These are phyloP conservation scores for Zygothrica quintamaculata DNA, from an alignment of 2,888 invertebrate species.

Conservation along the genomic window DNA sequence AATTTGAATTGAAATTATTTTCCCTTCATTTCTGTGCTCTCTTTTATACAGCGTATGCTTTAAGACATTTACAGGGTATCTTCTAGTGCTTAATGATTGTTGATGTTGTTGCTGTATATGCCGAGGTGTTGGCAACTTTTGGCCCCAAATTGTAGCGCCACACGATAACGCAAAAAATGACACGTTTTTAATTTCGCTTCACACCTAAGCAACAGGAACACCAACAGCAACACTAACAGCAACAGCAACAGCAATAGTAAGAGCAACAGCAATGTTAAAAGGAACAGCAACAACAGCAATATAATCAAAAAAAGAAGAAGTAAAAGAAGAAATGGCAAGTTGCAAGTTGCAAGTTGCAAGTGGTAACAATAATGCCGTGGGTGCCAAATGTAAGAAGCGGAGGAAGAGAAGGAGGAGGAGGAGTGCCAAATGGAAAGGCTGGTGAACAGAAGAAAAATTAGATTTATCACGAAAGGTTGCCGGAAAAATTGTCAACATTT, in stretches of 20 bases:
- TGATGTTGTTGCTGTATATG: conserved; percentile 14
- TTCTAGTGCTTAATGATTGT: conserved; percentile 18
- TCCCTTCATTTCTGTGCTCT: no score
- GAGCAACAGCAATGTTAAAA: conserved; percentile 24
- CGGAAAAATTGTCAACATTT: conserved; percentile 83
- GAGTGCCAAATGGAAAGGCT: conserved; percentile 51
- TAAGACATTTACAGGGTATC: conserved; percentile 7
- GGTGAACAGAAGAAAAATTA: conserved; percentile 74
- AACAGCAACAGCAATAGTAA: conserved; percentile 5
- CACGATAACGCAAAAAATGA: conserved; percentile 81
- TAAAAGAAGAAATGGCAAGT: conserved; percentile 27
- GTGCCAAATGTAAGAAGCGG: conserved; percentile 66
- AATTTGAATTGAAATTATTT: no score
- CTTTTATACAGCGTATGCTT: no score
- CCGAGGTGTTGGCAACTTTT: conserved; percentile 61
- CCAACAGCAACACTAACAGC: conserved; percentile 40
- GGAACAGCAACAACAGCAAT: conserved; percentile 23
- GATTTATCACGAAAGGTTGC: conserved; percentile 83
- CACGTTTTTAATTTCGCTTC: conserved; percentile 80
- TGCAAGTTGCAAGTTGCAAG: conserved; percentile 56
- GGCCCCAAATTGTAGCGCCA: conserved; percentile 50
- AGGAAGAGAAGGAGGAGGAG: no score
- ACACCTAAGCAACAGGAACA: conserved; percentile 68
- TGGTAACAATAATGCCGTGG: conserved; percentile 62
- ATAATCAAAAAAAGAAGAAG: conserved; percentile 30